These are phyloP conservation scores for Leptopilina clavipes DNA, from an alignment of 1,140 invertebrate species.

Conservation along the genomic window DNA sequence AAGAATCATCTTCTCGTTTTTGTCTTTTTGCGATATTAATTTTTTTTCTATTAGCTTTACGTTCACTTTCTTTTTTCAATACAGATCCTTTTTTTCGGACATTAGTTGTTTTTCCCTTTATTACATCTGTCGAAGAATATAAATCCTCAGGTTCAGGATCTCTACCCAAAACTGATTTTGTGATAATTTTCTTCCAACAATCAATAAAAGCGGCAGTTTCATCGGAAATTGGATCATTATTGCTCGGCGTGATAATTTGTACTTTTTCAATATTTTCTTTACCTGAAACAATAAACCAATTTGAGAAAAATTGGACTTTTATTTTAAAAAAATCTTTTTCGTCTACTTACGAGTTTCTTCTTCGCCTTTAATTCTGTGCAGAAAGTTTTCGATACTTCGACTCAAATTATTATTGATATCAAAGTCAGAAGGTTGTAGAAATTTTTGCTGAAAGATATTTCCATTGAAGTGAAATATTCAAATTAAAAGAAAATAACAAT, in stretches of 20 bases:
- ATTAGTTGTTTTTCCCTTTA: not conserved
- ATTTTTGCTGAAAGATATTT: not conserved
- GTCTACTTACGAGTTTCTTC: constrained; percentile 43
- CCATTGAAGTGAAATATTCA: not conserved
- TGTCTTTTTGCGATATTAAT: constrained; percentile 43
- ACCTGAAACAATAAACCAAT: not conserved
- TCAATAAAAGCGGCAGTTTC: constrained; percentile 28
- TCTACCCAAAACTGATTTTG: constrained; percentile 10
- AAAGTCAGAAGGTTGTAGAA: constrained; percentile 45
- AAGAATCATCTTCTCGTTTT: constrained; percentile 45
- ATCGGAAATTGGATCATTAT: not conserved
- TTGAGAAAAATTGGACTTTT: constrained; percentile 35
- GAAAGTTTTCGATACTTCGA: constrained; percentile 56
- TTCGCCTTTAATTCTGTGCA: constrained; percentile 54
- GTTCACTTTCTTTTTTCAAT: constrained; percentile 28
- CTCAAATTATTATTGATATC: constrained; percentile 49
- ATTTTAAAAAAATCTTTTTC: constrained; percentile 33
- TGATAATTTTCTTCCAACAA: constrained; percentile 26
- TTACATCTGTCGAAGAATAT: not conserved
- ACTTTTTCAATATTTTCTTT: constrained; percentile 1
- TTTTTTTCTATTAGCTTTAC: constrained; percentile 41
- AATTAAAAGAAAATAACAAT: not conserved
- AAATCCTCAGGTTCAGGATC: constrained; percentile 6
- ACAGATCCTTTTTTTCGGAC: not conserved
- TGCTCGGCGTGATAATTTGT: not conserved